phyloP scores from a whole-genome alignment of 2,797 vertebrate genomes.

The Limnodromus scolopaceus region DNA sequence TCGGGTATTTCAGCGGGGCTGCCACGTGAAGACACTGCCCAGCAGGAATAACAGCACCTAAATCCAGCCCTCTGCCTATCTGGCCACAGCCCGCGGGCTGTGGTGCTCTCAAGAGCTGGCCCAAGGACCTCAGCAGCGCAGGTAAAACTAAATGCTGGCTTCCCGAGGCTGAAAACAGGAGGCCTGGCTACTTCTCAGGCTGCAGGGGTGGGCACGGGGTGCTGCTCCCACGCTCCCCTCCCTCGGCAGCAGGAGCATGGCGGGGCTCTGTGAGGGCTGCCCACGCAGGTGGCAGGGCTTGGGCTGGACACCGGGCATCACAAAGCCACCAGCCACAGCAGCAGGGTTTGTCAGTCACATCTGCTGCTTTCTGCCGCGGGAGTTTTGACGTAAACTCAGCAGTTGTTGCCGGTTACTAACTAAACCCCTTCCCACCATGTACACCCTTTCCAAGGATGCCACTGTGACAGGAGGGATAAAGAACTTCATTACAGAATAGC shows the following conservation, averaged over 20 bases:
- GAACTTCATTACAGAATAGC: background rate
- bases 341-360: background rate
- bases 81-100: background rate
- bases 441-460: background rate
- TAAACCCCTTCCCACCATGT: background rate
- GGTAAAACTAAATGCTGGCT: background rate
- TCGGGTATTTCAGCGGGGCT: background rate
- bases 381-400: background rate
- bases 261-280: background rate
- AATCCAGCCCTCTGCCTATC: background rate
- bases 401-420: background rate
- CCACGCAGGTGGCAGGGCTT: background rate
- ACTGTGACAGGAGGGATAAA: background rate
- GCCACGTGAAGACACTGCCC: background rate
- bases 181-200: background rate
- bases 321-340: background rate
- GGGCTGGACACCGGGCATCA: accelerated
- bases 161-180: accelerated
- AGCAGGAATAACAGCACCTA: background rate
- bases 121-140: background rate
- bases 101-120: background rate
- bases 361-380: accelerated
- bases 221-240: background rate
- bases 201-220: accelerated
- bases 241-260: accelerated